Conservation (phyloP, 2,888 invertebrate species). For the Heteropelma amictum region DNA sequence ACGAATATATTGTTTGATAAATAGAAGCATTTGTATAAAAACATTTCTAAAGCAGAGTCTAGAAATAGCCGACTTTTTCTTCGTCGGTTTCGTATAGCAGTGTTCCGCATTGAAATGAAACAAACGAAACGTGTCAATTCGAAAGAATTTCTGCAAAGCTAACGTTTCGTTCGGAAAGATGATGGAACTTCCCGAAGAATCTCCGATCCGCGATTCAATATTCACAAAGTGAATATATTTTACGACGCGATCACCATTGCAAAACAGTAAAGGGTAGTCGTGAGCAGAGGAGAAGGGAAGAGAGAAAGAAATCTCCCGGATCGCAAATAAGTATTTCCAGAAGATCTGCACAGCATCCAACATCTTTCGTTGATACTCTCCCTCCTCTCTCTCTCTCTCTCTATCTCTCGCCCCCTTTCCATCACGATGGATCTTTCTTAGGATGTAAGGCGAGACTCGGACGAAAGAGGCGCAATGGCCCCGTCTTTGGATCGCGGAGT, state of each 20-base stretch:
- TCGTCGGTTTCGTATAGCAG: too few relatives aligned
- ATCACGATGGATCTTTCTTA: not conserved
- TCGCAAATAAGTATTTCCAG: constrained; percentile 55
- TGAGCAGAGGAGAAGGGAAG: not conserved
- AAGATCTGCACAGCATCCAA: constrained; percentile 11
- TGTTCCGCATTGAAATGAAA: too few relatives aligned
- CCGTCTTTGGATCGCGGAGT: constrained; percentile 60
- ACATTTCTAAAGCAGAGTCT: too few relatives aligned
- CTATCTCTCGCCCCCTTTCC: not conserved
- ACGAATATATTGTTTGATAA: too few relatives aligned
- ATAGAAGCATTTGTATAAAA: too few relatives aligned
- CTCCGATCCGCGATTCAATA: constrained; percentile 46
- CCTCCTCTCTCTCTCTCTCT: not conserved
- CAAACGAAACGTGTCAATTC: too few relatives aligned
- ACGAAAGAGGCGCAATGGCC: constrained; percentile 61
- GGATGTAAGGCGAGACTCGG: constrained; percentile 12
- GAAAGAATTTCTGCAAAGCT: not conserved
- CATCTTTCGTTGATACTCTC: not conserved
- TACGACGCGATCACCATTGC: constrained; percentile 21
- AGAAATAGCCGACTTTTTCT: too few relatives aligned
- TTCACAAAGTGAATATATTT: constrained; percentile 40
- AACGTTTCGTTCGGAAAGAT: too few relatives aligned
- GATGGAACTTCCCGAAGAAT: too few relatives aligned
- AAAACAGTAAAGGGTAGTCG: not conserved
- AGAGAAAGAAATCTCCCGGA: constrained; percentile 22